Base-by-base conservation (phyloP, 2,113 vertebrate genomes). In the Neogobius melanostomus region DNA sequence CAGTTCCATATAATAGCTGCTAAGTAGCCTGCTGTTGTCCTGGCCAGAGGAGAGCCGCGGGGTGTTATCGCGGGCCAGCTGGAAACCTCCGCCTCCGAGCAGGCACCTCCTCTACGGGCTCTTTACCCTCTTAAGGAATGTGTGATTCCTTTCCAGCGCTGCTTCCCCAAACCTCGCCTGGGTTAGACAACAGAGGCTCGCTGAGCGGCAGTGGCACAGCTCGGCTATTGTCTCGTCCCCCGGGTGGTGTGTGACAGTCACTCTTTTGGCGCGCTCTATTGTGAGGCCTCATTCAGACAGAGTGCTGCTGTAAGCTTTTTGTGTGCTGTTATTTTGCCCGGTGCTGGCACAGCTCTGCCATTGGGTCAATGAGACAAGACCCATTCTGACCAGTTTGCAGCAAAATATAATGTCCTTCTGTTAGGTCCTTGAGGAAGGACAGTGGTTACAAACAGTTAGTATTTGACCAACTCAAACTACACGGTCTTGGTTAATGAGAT, bases 61-160 rank as follows among this genome's bases (percentile, higher is more conserved):
- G 81, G 81, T 86, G 60, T 64, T 67, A 66, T 74, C 46, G 36
- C 45, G 66, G 85, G 84, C 90, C 89, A 91, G 81, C 88, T 91
- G 90, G 88, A 91, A 88, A 76, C 85, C 74, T 66, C 64, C 43
- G 59, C 52, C 72, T 71, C 68, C 60, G 69, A 74, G 81, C 76
- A 61, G 86, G 71, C 80, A 68, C 78, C 83, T 74, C 84, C 77
- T 78, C 83, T 83, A 66, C 6, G 72, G 84, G 78, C 74, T 81
- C 59, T 76, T 61, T 74, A 73, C 77, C 82, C 90, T 89, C 87
- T 90, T 87, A 84, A 90, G 91, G 91, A 92, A 91, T 91, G 90
- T 89, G 86, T 90, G 89, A 90, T 91, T 90, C 74, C 79, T 78
- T 90, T 92, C 90, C 90, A 91, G 85, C 79, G 42, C 71, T 45